phyloP scores from a whole-genome alignment of 2,113 vertebrate species.

The Oenanthe melanoleuca region DNA sequence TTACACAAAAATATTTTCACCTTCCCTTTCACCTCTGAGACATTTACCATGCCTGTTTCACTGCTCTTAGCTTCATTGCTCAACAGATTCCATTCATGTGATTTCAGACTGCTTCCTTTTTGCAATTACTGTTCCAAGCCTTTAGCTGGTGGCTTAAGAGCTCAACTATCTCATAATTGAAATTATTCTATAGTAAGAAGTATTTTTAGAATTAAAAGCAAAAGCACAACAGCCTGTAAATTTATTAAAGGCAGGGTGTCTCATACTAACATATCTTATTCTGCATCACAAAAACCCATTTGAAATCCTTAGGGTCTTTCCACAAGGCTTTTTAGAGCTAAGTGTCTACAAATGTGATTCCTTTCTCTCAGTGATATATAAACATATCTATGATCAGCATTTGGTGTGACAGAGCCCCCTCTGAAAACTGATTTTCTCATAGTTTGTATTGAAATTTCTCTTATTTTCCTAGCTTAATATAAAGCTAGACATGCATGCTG shows the following conservation, averaged over 20 bases:
- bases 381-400: neutral
- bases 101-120: neutral
- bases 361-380: neutral
- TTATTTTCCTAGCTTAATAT: neutral
- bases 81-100: neutral
- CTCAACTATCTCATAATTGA: neutral
- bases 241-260: neutral
- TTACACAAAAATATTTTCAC: neutral
- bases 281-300: neutral
- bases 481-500: fast-evolving
- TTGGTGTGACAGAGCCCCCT: neutral
- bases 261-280: neutral
- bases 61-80: neutral
- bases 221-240: neutral
- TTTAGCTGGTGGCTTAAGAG: neutral
- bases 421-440: neutral
- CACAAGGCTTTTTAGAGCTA: neutral
- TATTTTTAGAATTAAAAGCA: neutral
- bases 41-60: neutral
- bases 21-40: neutral
- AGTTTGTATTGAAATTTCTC: neutral
- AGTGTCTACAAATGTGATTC: neutral
- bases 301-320: neutral
- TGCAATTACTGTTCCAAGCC: neutral
- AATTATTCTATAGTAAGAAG: neutral